These are phyloP conservation scores for Epizoanthus scotinus DNA, from an alignment of 92 coral and sea anemone genomes.

Conservation along the genomic window DNA sequence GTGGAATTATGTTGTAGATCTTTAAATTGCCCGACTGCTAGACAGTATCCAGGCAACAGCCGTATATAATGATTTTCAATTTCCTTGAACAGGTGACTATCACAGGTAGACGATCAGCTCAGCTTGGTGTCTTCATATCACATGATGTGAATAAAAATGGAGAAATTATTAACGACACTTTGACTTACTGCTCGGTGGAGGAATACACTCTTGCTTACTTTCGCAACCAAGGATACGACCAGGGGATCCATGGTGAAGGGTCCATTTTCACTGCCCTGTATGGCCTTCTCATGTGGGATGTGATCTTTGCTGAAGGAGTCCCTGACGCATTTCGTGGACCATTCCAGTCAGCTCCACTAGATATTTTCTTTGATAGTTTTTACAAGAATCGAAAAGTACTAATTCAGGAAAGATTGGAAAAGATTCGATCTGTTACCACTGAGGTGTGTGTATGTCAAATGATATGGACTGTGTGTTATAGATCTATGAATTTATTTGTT, in stretches of 20 bases:
- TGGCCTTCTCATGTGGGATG: constrained; percentile 91
- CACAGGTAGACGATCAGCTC: constrained; percentile 77
- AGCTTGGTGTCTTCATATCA: constrained; percentile 79
- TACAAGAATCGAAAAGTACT: constrained; percentile 67
- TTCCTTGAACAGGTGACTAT: constrained; percentile 69
- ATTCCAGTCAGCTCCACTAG: constrained; percentile 93
- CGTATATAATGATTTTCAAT: not conserved
- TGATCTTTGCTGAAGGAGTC: constrained; percentile 69
- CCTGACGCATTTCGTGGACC: constrained; percentile 92
- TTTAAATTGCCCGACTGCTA: too few relatives aligned
- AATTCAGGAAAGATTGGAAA: constrained; percentile 71
- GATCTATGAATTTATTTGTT: too few relatives aligned
- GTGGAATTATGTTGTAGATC: too few relatives aligned
- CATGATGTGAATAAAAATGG: constrained; percentile 82
- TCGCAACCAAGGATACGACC: constrained; percentile 86
- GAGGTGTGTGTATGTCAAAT: constrained; percentile 62
- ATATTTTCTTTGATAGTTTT: constrained; percentile 81
- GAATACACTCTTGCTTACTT: constrained; percentile 86
- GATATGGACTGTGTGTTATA: not conserved
- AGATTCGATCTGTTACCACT: constrained; percentile 56
- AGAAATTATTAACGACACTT: constrained; percentile 61
- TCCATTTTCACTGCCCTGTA: constrained; percentile 75
- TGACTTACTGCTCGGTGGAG: constrained; percentile 89
- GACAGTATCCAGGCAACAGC: not conserved
- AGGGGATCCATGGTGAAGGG: constrained; percentile 97